Evolutionary conservation across 2,113 vertebrate genomes (phyloP).

Genomic region (Triplophysa dalaica): DNA sequence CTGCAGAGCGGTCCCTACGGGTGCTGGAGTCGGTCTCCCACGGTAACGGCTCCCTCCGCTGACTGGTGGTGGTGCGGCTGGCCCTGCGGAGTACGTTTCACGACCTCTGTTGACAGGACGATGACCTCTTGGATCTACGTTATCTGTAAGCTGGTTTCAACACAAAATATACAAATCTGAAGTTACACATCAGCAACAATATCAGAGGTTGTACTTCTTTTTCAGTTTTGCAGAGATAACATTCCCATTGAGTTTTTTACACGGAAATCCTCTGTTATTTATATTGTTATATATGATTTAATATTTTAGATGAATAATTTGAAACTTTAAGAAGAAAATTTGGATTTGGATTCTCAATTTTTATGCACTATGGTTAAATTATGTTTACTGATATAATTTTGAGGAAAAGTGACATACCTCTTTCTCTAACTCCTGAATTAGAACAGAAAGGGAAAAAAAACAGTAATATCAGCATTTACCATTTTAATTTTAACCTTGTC

Average conservation of each 20-base stretch:
- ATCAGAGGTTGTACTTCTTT: no score
- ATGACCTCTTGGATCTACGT: slow-evolving; percentile 64
- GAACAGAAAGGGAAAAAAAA: background rate
- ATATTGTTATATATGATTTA: no score
- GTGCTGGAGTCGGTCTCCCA: slow-evolving; percentile 65
- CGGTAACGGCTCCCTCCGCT: slow-evolving; percentile 63
- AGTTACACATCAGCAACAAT: no score
- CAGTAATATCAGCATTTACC: background rate
- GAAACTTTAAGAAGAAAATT: no score
- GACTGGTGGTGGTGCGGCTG: slow-evolving; percentile 71
- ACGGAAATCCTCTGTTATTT: no score
- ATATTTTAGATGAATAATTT: no score
- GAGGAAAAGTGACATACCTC: background rate
- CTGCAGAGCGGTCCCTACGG: background rate
- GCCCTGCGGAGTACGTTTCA: slow-evolving; percentile 47
- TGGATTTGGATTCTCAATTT: no score
- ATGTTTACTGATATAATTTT: background rate
- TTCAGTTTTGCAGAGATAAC: no score
- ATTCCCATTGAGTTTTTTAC: no score
- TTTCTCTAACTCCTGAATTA: background rate
- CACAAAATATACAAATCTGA: background rate
- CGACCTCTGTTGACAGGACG: slow-evolving; percentile 65
- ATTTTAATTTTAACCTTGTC: background rate
- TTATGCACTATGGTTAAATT: no score
- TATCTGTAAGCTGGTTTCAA: background rate